Evolutionary conservation across 2,888 invertebrate genomes (phyloP), one percentile per base, ranked within the genome.

Genomic region (Cheilosia pagana): DNA sequence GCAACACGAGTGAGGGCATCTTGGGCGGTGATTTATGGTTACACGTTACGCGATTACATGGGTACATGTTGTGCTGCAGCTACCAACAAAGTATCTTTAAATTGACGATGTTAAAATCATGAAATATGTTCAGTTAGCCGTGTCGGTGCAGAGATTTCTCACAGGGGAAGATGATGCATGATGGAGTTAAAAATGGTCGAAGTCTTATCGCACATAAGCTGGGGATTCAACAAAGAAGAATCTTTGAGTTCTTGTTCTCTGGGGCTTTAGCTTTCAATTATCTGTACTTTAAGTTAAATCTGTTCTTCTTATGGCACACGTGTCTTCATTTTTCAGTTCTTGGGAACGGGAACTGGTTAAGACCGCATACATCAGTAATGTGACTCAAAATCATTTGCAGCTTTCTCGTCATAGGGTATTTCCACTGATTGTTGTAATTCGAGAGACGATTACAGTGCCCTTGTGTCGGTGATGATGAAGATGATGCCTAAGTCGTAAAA

Each of bases 11-110:
- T 3, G 39, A 43, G 63, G 41, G 48, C 41, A 53, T 53, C 62
- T 78, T 72, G 62, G 50, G 35, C 52, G 74, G 68, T 82, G 82
- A 82, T 82, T 82, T 78, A 82, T 82, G 72, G 62, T 57, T 77
- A 68, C 52, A 57, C 41, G 65, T 52, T 72, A 72, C 52, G 45
- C 41, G 65, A 57, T 57, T 67, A 57, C 45, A 43, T 35, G 12
- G 3, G 12, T 35, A 35, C 35, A 35, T 35, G 67, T 28, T 52
- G 67, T 62, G 52, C 39, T 39, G 43, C 62, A 55, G 41, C 59
- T 23, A 53, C 21, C 28, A 52, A n/a, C 21, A 12, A 62, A 28
- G 55, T 23, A 39, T 68, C 53, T 72, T 77, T 82, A 77, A 82
- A 82, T 82, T 77, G 72, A 77, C 82, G 77, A 82, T 77, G 67